These are phyloP conservation scores for Drosophila lacteicornis DNA, from an alignment of 1,140 invertebrate species.

Conservation along the genomic window DNA sequence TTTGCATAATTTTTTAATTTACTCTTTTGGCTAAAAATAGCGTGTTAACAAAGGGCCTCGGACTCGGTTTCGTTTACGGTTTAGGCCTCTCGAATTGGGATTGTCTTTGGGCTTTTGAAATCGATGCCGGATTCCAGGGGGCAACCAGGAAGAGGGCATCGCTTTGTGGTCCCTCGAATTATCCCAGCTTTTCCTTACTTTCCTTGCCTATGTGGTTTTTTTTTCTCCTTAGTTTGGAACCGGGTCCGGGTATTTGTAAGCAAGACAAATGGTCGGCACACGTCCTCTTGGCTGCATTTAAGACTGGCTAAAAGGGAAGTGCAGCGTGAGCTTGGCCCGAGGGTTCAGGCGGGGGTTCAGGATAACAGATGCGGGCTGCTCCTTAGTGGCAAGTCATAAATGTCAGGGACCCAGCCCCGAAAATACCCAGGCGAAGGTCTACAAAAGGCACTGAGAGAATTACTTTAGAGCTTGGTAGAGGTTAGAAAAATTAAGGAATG, in stretches of 20 bases:
- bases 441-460: neutral
- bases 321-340: conserved; percentile 8
- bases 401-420: conserved; percentile 49
- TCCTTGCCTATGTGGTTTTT: neutral
- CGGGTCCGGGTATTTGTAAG: conserved; percentile 17
- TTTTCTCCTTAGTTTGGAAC: neutral
- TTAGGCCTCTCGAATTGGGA: neutral
- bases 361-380: conserved; percentile 24
- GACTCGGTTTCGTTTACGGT: neutral
- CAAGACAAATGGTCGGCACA: conserved; percentile 60
- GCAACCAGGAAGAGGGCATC: neutral
- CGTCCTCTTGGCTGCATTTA: conserved; percentile 22
- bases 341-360: neutral
- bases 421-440: neutral
- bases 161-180: conserved; percentile 7
- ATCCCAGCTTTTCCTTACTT: conserved; percentile 11
- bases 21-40: conserved; percentile 52
- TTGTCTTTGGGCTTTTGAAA: conserved; percentile 28
- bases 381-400: conserved; percentile 69
- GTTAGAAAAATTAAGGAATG: too few species aligned
- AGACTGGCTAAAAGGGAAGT: conserved; percentile 13
- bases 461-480: neutral
- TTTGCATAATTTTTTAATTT: conserved; percentile 76
- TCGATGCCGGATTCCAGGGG: conserved; percentile 32
- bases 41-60: conserved; percentile 9